Conservation (phyloP, 2,888 invertebrate species). For the Papilio demoleus region DNA sequence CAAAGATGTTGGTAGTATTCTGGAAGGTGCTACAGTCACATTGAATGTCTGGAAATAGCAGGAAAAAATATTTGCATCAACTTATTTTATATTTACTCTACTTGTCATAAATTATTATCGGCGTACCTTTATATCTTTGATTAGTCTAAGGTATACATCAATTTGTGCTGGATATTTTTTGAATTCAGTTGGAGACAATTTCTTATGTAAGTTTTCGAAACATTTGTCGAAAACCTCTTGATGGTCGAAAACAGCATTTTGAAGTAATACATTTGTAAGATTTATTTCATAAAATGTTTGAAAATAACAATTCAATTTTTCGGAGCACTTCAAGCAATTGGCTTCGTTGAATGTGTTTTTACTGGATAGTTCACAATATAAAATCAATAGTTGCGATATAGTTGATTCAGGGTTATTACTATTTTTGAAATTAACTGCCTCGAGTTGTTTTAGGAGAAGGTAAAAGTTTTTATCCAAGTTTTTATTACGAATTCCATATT, state of each 20-base stretch:
- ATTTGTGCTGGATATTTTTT: conserved; percentile 69
- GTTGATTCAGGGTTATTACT: conserved; percentile 49
- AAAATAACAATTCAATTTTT: conserved; percentile 58
- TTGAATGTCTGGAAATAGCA: conserved; percentile 66
- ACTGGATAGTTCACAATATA: conserved; percentile 61
- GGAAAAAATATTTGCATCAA: no score
- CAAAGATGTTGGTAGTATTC: conserved; percentile 63
- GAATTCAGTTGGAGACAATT: conserved; percentile 61
- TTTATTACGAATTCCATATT: conserved; percentile 59
- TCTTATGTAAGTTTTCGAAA: conserved; percentile 62
- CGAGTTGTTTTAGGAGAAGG: conserved; percentile 53
- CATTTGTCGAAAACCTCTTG: conserved; percentile 68
- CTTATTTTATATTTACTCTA: background rate
- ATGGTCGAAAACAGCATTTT: conserved; percentile 51
- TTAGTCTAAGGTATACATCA: conserved; percentile 62
- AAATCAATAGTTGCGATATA: conserved; percentile 59
- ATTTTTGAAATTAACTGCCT: conserved; percentile 53
- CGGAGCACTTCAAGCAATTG: conserved; percentile 52
- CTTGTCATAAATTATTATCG: background rate
- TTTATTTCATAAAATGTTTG: conserved; percentile 53
- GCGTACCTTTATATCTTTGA: conserved; percentile 60
- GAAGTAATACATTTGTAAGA: conserved; percentile 55
- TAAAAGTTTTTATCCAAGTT: conserved; percentile 55
- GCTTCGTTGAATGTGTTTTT: conserved; percentile 61
- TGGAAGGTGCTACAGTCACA: conserved; percentile 56